phyloP scores from a whole-genome alignment of 2,888 invertebrate species.

The Dorcus parallelipipedus region DNA sequence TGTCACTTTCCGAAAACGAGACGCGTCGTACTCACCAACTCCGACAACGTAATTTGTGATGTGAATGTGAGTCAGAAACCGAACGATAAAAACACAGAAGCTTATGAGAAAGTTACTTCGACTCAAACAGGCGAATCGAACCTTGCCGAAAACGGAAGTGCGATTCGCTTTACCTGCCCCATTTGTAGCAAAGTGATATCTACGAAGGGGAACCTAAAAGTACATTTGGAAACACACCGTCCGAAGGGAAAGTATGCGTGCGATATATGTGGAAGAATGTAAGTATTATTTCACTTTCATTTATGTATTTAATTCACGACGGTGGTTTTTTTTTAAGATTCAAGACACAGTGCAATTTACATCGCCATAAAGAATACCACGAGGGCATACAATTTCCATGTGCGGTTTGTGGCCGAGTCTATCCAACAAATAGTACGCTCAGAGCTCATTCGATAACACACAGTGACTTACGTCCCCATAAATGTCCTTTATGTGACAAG shows the following conservation, averaged over 20 bases:
- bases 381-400: conserved; percentile 59
- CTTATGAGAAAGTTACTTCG: conserved; percentile 10
- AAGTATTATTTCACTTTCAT: conserved; percentile 41
- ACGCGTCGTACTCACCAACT: conserved; percentile 14
- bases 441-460: conserved; percentile 69
- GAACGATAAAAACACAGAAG: conserved; percentile 1
- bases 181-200: conserved; percentile 61
- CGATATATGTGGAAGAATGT: conserved; percentile 66
- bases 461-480: conserved; percentile 65
- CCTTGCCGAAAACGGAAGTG: conserved; percentile 35
- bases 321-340: conserved; percentile 52
- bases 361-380: conserved; percentile 62
- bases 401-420: conserved; percentile 66
- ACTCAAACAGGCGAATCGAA: conserved; percentile 29
- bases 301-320: conserved; percentile 1
- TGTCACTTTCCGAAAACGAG: conserved; percentile 52
- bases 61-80: not conserved
- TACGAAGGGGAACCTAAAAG: conserved; percentile 60
- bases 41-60: conserved; percentile 12
- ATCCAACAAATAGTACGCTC: conserved; percentile 65
- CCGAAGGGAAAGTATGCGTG: conserved; percentile 61
- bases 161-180: conserved; percentile 51
- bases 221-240: conserved; percentile 62
- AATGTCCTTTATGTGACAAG: conserved; percentile 66
- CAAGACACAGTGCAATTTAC: conserved; percentile 62